Conservation (phyloP, 2,888 invertebrate genomes). For the Mycogona germanica region DNA sequence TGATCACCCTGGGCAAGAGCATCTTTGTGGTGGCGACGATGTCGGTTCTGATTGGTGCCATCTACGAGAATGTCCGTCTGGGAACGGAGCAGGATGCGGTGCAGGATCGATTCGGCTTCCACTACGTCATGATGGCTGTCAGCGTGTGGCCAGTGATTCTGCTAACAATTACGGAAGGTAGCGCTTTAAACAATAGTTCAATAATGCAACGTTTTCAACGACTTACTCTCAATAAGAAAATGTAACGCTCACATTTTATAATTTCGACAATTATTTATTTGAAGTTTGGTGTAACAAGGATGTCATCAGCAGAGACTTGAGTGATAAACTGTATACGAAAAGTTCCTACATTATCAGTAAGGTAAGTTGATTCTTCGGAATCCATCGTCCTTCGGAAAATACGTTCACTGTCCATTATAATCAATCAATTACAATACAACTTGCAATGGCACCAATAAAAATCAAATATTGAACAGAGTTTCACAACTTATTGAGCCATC, state of each 20-base stretch:
- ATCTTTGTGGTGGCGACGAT: slow-evolving; percentile 66
- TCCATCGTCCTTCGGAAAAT: no score
- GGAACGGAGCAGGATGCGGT: slow-evolving; percentile 31
- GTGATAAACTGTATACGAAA: slow-evolving; percentile 65
- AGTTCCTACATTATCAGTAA: slow-evolving; percentile 65
- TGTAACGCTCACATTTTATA: neutral
- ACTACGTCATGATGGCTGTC: slow-evolving; percentile 67
- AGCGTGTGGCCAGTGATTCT: slow-evolving; percentile 64
- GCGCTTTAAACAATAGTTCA: no score
- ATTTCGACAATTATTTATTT: slow-evolving; percentile 3
- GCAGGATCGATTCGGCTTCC: slow-evolving; percentile 59
- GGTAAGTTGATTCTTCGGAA: slow-evolving; percentile 41
- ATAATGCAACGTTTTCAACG: no score
- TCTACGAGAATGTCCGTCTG: slow-evolving; percentile 74
- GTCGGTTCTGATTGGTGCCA: slow-evolving; percentile 69
- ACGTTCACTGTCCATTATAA: no score
- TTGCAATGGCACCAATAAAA: no score
- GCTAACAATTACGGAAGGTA: slow-evolving; percentile 39
- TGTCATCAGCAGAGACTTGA: slow-evolving; percentile 64
- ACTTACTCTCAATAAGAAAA: no score
- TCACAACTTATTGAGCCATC: no score
- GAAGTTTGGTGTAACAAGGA: slow-evolving; percentile 36
- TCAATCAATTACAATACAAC: no score
- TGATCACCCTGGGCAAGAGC: slow-evolving; percentile 63
- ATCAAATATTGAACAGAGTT: no score